Conservation (phyloP, 23 tunicate species). For the Trididemnum clinides region DNA sequence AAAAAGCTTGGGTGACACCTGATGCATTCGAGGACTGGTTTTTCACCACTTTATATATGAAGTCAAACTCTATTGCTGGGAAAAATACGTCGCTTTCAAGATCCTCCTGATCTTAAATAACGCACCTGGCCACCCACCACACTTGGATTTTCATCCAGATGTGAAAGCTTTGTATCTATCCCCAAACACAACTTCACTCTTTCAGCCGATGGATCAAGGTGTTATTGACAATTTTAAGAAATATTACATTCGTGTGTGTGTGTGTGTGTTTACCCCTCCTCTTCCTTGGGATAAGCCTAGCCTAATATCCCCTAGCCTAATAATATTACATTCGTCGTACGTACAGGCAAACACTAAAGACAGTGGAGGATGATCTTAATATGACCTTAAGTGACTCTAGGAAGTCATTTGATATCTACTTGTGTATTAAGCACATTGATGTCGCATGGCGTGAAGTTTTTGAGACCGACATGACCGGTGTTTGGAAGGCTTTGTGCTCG, state of each 20-base stretch:
- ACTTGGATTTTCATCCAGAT: slow-evolving; percentile 16
- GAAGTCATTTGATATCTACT: too few species aligned
- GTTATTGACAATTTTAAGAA: slow-evolving; percentile 41
- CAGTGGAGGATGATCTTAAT: slow-evolving; percentile 37
- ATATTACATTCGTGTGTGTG: too few species aligned
- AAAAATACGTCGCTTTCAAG: slow-evolving; percentile 26
- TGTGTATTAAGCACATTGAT: too few species aligned
- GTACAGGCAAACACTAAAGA: slow-evolving; percentile 15
- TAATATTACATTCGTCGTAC: slow-evolving; percentile 19
- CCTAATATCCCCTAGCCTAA: too few species aligned
- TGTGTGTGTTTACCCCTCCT: too few species aligned
- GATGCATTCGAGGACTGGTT: slow-evolving; percentile 30
- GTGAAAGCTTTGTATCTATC: slow-evolving; percentile 28
- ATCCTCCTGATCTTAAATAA: slow-evolving; percentile 37
- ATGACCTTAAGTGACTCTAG: slow-evolving; percentile 18
- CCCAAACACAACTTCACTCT: slow-evolving; percentile 29
- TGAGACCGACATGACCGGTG: too few species aligned
- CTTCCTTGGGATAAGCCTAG: too few species aligned
- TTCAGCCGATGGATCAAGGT: slow-evolving; percentile 38
- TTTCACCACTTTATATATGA: neutral
- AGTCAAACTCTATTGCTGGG: slow-evolving; percentile 22
- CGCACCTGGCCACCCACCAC: slow-evolving; percentile 53
- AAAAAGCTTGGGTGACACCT: slow-evolving; percentile 38
- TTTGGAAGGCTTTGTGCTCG: too few species aligned
- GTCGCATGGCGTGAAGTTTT: too few species aligned